phyloP scores from a whole-genome alignment of 2,888 invertebrate species.

The Folsomia candida region DNA sequence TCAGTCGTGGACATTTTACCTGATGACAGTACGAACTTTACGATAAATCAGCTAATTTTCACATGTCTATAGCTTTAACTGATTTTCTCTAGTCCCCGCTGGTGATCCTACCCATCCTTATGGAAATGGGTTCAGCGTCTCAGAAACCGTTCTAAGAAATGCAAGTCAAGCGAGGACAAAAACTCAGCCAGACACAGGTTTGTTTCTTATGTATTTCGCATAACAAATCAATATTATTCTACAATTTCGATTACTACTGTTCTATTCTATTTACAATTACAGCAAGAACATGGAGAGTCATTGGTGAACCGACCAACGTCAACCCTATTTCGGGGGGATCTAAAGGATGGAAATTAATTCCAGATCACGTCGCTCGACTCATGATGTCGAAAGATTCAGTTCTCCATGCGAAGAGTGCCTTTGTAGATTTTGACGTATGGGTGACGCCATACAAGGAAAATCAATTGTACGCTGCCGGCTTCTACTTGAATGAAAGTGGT shows the following conservation, averaged over 20 bases:
- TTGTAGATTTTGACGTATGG: not conserved
- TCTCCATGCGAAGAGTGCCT: not conserved
- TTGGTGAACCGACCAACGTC: not conserved
- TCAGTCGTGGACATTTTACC: slow-evolving; percentile 16
- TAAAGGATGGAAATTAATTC: not conserved
- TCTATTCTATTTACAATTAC: too few relatives aligned
- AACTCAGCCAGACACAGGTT: not conserved
- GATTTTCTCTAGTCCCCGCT: not conserved
- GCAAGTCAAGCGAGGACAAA: not conserved
- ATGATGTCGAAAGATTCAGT: not conserved
- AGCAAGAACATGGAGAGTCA: not conserved
- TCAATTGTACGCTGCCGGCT: slow-evolving; percentile 36
- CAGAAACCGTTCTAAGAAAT: not conserved
- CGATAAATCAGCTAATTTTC: too few relatives aligned
- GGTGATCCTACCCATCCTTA: not conserved
- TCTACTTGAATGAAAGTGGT: slow-evolving; percentile 31
- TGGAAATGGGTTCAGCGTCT: not conserved
- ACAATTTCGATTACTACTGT: too few relatives aligned
- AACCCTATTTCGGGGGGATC: not conserved
- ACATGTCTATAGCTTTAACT: too few relatives aligned
- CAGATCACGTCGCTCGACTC: not conserved
- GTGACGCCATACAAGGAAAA: slow-evolving; percentile 33
- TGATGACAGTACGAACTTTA: too few relatives aligned
- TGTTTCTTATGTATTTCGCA: too few relatives aligned
- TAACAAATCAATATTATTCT: too few relatives aligned